Base-by-base conservation (phyloP, 1,140 invertebrate genomes). In the Cyclina sinensis region DNA sequence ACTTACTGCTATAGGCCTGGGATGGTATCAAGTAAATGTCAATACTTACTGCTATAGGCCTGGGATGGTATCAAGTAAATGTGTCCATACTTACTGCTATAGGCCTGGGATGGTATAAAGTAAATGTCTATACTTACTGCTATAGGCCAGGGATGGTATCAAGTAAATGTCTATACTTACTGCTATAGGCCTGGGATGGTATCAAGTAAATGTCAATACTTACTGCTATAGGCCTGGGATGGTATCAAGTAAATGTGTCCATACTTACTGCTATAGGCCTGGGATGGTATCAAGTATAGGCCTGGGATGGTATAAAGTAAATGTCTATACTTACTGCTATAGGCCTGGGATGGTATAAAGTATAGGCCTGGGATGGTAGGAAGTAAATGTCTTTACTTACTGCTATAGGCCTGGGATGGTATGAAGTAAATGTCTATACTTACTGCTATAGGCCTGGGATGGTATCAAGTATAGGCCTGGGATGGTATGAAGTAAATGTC, bases 1-100 rank as follows among this genome's bases (percentile, higher is more conserved):
- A 92, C 93, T 92, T 90, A 95, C 94, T 57, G 94, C 94, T 48
- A 92, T 92, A 85, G 94, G 94, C 37, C 92, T 86, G 57, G 94
- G 94, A 78, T 94, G 94, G 82, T 94, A 91, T 21, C 90, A 85
- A 18, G 94, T 86, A 89, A 90, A 94, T 37, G 86, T 43, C 14
- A 24, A 18, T 86, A 92, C 93, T 92, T 90, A 95, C 94, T 59
- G 94, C 94, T 43, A 92, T 91, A 84, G 94, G 94, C 35, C 92
- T 85, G 51, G 94, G 94, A 73, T 94, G 94, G 82, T 94, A 90
- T 18, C 90, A 83, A 16, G 94, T 86, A 89, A 90, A 94, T 35
- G 86, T 89, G 86, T 89, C 90, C 18, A 93, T 86, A 92, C 92
- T 92, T 90, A 95, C 94, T 48, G 94, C 94, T 48, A 92, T 92